These are phyloP conservation scores for Phainopepla nitens DNA, from an alignment of 2,113 vertebrate genomes.

Conservation along the genomic window DNA sequence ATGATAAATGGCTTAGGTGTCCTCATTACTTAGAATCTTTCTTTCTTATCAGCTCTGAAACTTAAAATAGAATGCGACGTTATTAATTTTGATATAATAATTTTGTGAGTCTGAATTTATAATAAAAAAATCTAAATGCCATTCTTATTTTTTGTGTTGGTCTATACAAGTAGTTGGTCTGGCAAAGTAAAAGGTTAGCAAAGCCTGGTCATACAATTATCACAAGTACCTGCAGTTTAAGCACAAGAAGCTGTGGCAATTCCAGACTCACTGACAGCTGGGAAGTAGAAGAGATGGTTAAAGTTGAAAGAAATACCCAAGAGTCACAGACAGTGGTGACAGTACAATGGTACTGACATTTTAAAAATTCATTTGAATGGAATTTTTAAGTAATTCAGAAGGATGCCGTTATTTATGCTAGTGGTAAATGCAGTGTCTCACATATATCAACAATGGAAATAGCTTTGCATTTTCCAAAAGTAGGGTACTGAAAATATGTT, in stretches of 20 bases:
- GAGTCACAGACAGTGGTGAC: neutral
- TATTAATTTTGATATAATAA: neutral
- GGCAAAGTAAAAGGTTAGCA: neutral
- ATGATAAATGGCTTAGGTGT: neutral
- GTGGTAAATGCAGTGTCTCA: neutral
- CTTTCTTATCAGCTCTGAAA: neutral
- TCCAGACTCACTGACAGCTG: neutral
- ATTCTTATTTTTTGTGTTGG: neutral
- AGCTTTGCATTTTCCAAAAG: neutral
- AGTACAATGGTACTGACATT: neutral
- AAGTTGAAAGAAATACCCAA: neutral
- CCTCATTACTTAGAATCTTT: neutral
- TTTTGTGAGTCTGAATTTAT: neutral
- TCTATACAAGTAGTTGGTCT: neutral
- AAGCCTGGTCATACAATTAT: neutral
- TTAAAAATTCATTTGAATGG: neutral
- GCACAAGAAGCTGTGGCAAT: neutral
- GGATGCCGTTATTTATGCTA: neutral
- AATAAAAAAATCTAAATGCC: neutral
- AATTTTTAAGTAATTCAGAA: neutral
- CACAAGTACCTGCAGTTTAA: neutral
- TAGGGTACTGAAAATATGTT: neutral
- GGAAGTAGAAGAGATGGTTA: neutral
- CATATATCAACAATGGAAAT: neutral
- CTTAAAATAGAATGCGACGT: neutral